phyloP scores from a whole-genome alignment of 2,113 vertebrate genomes.

The Rhinichthys klamathensis region DNA sequence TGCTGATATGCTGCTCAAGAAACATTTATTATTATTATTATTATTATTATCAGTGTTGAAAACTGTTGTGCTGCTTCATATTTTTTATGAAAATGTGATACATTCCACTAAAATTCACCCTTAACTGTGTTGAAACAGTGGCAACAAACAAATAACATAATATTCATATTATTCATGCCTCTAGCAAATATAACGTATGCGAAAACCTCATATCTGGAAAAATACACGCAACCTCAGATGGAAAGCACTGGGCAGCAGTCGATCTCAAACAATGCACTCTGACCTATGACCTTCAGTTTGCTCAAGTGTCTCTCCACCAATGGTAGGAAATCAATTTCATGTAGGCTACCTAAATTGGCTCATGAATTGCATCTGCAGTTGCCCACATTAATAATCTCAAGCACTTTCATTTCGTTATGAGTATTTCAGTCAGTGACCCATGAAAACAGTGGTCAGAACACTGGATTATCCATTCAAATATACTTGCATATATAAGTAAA shows the following conservation, averaged over 20 bases:
- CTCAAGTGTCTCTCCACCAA: slow-evolving; percentile 8
- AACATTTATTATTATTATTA: too few species aligned
- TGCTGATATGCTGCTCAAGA: too few species aligned
- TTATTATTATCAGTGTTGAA: too few species aligned
- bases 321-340: neutral
- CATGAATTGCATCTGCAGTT: neutral
- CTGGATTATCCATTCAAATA: neutral
- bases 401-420: neutral
- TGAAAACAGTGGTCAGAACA: neutral
- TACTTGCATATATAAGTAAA: neutral
- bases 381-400: neutral
- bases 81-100: too few species aligned
- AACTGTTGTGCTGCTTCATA: too few species aligned
- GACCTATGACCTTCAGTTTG: neutral
- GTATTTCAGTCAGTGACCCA: neutral
- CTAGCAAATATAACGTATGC: neutral
- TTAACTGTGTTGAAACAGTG: too few species aligned
- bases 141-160: too few species aligned
- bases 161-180: neutral
- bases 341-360: neutral
- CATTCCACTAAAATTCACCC: too few species aligned
- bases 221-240: neutral
- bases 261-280: slow-evolving; percentile 2
- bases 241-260: neutral
- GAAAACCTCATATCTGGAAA: neutral